These are phyloP conservation scores for Brachypalpus laphriformis DNA, from an alignment of 2,888 invertebrate genomes.

Conservation along the genomic window DNA sequence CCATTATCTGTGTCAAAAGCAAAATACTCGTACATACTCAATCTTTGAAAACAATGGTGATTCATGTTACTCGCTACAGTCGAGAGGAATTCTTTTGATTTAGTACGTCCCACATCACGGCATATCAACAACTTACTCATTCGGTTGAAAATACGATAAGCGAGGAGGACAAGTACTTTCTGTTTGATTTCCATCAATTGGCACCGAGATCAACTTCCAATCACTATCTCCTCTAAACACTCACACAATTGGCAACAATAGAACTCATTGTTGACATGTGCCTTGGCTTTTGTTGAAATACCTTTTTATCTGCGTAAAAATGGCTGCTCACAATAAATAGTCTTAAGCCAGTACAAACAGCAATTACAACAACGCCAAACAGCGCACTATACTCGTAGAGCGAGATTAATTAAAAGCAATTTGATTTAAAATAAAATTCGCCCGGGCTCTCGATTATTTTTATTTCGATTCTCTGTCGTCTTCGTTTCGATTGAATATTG, in stretches of 20 bases:
- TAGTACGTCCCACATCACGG: not conserved
- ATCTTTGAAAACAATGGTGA: conserved; percentile 3
- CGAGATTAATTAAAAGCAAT: conserved; percentile 62
- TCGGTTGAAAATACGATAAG: conserved; percentile 29
- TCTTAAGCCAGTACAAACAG: not conserved
- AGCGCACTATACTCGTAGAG: too few species aligned
- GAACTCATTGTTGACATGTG: conserved; percentile 51
- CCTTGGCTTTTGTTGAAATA: conserved; percentile 11
- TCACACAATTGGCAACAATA: conserved; percentile 37
- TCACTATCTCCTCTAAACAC: not conserved
- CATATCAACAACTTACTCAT: conserved; percentile 7
- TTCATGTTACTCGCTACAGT: not conserved
- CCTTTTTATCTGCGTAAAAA: conserved; percentile 25
- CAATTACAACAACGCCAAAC: conserved; percentile 59
- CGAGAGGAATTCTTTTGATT: conserved; percentile 2
- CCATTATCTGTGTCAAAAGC: not conserved
- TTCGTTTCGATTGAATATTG: conserved; percentile 35
- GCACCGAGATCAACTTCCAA: not conserved
- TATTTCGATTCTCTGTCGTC: conserved; percentile 36
- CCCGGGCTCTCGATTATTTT: conserved; percentile 70
- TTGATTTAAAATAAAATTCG: conserved; percentile 69
- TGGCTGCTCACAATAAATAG: conserved; percentile 7
- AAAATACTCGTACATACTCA: not conserved
- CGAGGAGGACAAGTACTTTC: not conserved
- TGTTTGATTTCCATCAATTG: conserved; percentile 31